Evolutionary conservation across 64 coral and sea anemone species (phyloP), one percentile per base, ranked within the genome.

Genomic region (Stylophora pistillata): DNA sequence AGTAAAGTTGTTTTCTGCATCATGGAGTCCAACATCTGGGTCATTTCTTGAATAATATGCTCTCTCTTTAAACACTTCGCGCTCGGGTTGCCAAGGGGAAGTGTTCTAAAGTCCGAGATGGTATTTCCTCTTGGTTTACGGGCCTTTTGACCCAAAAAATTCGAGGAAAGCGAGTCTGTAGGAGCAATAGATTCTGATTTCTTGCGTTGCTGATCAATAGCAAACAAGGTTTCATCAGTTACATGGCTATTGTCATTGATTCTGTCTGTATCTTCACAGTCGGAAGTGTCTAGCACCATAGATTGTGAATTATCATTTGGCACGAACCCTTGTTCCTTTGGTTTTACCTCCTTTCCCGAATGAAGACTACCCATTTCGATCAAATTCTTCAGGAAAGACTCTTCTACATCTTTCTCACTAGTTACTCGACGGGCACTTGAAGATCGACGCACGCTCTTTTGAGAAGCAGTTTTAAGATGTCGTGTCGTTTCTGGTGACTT

Each of bases 11-110:
- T 64, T 86, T 93, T 93, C 47, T 78, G 69, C 4, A 86, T 62
- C 91, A 97, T 90, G 26, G 85, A 77, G 89, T 97, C 91, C 25
- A 97, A 88, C 31, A 89, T 74, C 31, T 87, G 34, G 21, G 41
- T 90, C 95, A 97, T 93, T 76, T 97, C 91, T 70, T 53, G 18
- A 41, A 97, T 61, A 53, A 65, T 74, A 23, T 65, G 54, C 79
- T 55, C 86, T 71, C 53, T 88, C 2, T 70, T 26, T 7, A 7
- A 60, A 25, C 72, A 16, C 27, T 57, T 58, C 25, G 89, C 62
- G 65, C 6, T 18, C 65, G n/a, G 23, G 64, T 25, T 25, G 20
- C 4, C 25, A 12, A 26, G 21, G 26, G 64, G 9, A 25, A 11
- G 21, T 68, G 11, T 28, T 68, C 26, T 25, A 21, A 34, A 20